Percentiles rank a stretch among this genome's conserved stretches.
These are phyloP conservation scores for Manis javanica DNA, from an alignment of 2,797 vertebrate genomes.

Conservation along the genomic window DNA sequence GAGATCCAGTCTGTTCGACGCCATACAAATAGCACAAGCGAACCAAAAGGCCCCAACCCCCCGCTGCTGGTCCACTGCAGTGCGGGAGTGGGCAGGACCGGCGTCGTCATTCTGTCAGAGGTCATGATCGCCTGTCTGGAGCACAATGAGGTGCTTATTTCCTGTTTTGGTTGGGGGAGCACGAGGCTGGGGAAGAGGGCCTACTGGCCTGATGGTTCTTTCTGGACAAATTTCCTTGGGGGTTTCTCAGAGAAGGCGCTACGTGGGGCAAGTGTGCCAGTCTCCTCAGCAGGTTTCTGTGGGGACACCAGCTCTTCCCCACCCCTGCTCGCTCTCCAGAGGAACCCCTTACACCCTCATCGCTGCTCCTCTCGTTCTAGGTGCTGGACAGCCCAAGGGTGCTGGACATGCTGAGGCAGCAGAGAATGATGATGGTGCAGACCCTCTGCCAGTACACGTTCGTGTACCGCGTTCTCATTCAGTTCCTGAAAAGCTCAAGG, in stretches of 20 bases:
- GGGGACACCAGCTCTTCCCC: rapidly evolving
- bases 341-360: rapidly evolving
- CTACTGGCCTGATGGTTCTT: background rate
- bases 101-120: constrained; percentile 96
- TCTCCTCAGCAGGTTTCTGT: background rate
- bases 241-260: background rate
- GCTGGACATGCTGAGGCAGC: constrained; percentile 92
- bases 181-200: background rate
- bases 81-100: constrained; percentile 95
- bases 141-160: constrained; percentile 94
- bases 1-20: constrained; percentile 98
- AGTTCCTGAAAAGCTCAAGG: constrained; percentile 97
- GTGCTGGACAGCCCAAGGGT: constrained; percentile 93
- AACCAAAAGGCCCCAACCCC: constrained; percentile 91
- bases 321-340: rapidly evolving
- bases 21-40: constrained; percentile 96
- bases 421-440: constrained; percentile 99
- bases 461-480: constrained; percentile 96
- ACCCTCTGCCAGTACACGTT: constrained; percentile 97
- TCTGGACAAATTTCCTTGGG: background rate
- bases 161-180: background rate
- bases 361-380: constrained; percentile 82
- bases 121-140: constrained; percentile 98
- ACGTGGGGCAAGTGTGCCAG: background rate
- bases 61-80: constrained; percentile 98